These are phyloP conservation scores for Bombus impatiens DNA, from an alignment of 1,140 invertebrate species.

Conservation along the genomic window DNA sequence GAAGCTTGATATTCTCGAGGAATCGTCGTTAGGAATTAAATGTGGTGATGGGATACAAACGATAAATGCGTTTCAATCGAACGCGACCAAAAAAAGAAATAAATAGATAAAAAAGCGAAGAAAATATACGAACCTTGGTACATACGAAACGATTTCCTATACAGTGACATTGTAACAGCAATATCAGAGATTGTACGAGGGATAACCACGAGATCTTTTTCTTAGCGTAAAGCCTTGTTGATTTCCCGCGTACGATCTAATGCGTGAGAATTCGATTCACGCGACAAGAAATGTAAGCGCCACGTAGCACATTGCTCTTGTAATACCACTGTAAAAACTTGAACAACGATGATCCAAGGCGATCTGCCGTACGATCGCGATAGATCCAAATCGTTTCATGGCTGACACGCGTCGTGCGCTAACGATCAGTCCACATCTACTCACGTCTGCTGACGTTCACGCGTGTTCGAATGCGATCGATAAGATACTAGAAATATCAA, in stretches of 20 bases:
- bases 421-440: conserved; percentile 46
- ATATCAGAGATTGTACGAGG: conserved; percentile 33
- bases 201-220: conserved; percentile 19
- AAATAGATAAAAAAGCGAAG: conserved; percentile 33
- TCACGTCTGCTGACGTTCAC: conserved; percentile 53
- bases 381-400: conserved; percentile 51
- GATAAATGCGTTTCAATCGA: conserved; percentile 34
- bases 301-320: conserved; percentile 38
- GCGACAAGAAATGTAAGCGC: neutral
- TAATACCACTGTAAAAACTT: conserved; percentile 49
- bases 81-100: conserved; percentile 21
- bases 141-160: conserved; percentile 11
- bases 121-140: conserved; percentile 26
- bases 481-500: neutral
- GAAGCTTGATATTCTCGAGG: conserved; percentile 36
- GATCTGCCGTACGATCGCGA: conserved; percentile 46
- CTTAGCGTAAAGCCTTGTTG: neutral
- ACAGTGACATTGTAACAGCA: conserved; percentile 58
- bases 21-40: conserved; percentile 54
- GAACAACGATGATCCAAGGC: conserved; percentile 54
- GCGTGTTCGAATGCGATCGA: conserved; percentile 55
- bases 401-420: conserved; percentile 50
- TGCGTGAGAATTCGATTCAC: neutral
- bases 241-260: conserved; percentile 44
- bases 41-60: conserved; percentile 60